Percentiles rank a stretch among this genome's conserved stretches.
These are phyloP conservation scores for Rhagonycha fulva DNA, from an alignment of 2,888 invertebrate genomes.

Conservation along the genomic window DNA sequence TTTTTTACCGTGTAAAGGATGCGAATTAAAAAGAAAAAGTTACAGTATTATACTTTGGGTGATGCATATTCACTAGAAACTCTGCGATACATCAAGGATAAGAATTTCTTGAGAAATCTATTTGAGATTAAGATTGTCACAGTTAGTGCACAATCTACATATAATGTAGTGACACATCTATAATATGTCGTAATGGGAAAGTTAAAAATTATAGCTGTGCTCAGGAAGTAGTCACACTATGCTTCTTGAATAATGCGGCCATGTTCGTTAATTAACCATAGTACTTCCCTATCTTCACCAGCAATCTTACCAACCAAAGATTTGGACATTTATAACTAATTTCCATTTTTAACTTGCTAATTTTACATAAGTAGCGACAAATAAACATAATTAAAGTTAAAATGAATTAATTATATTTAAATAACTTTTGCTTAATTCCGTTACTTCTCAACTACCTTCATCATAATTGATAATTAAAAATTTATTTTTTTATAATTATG, in stretches of 20 bases:
- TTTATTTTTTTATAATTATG: not conserved
- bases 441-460: not conserved
- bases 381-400: conserved; percentile 4
- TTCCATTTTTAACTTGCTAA: conserved; percentile 4
- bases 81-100: conserved; percentile 12
- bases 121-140: conserved; percentile 53
- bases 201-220: conserved; percentile 30
- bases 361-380: conserved; percentile 4
- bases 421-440: not conserved
- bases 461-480: not conserved
- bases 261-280: conserved; percentile 55
- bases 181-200: conserved; percentile 54
- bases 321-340: conserved; percentile 13
- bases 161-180: conserved; percentile 55
- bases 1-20: not conserved
- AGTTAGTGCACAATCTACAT: conserved; percentile 55
- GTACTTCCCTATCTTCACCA: conserved; percentile 13
- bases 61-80: not conserved
- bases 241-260: conserved; percentile 55
- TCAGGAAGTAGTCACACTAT: conserved; percentile 46
- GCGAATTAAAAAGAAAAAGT: not conserved
- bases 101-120: conserved; percentile 31
- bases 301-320: conserved; percentile 5
- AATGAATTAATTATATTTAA: not conserved
- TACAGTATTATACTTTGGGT: not conserved